Percentiles rank a stretch among this genome's conserved stretches.
Conservation (phyloP, 2,888 invertebrate species). For the Vanessa cardui region DNA sequence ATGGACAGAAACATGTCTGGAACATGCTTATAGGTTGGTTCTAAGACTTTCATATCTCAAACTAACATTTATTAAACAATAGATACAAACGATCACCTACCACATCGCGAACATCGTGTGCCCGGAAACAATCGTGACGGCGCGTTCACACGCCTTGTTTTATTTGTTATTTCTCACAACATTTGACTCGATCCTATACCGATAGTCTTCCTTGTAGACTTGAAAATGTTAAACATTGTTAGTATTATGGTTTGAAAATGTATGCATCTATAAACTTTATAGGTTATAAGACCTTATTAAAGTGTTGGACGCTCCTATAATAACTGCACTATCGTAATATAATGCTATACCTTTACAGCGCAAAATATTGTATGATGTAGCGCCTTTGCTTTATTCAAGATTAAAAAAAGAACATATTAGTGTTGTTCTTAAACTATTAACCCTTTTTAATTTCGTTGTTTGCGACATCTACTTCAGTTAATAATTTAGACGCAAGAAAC, state of each 20-base stretch:
- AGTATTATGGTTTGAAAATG: slow-evolving; percentile 2
- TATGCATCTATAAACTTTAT: not conserved
- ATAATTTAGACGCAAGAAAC: too few relatives aligned
- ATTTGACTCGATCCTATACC: slow-evolving; percentile 45
- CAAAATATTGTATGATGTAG: too few relatives aligned
- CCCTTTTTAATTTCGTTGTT: too few relatives aligned
- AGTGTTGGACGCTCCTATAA: not conserved
- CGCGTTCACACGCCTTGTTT: slow-evolving; percentile 58
- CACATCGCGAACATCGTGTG: slow-evolving; percentile 35
- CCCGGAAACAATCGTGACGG: slow-evolving; percentile 50
- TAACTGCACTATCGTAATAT: too few relatives aligned
- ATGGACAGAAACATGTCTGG: too few relatives aligned
- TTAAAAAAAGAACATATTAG: too few relatives aligned
- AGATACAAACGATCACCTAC: slow-evolving; percentile 18
- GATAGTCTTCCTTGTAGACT: slow-evolving; percentile 57
- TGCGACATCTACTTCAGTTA: too few relatives aligned
- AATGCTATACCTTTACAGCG: too few relatives aligned
- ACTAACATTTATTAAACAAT: slow-evolving; percentile 11
- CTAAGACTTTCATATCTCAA: slow-evolving; percentile 4
- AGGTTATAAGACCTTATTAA: not conserved
- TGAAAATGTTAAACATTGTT: slow-evolving; percentile 27
- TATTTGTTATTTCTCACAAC: slow-evolving; percentile 43
- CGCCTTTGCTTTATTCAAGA: too few relatives aligned
- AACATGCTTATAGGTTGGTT: too few relatives aligned
- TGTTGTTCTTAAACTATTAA: too few relatives aligned